Base-by-base conservation (phyloP, 23 tunicate species). In the Clavelina lepadiformis region DNA sequence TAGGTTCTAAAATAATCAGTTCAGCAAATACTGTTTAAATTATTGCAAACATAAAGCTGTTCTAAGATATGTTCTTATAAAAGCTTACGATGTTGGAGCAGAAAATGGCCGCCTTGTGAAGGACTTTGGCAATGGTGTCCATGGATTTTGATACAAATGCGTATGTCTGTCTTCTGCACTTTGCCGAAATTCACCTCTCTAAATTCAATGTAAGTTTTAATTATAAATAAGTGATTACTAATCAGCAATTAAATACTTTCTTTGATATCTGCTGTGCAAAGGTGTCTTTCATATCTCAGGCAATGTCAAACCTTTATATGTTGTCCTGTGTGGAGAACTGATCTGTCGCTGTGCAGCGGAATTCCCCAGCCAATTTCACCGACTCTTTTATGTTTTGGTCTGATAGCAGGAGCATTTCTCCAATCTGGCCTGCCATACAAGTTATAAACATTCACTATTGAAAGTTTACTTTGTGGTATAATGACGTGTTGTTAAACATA, bases 321-420 rank as follows among this genome's bases (percentile, higher is more conserved):
- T 5, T 56, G 55, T 5, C 79, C 67, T 0, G 88, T 64, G 27
- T 74, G 69, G 7, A 76, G 46, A 18, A 67, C 56, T 21, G 68
- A 47, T 31, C 34, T 50, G 50, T 81, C 88, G 3, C 71, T 28
- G 46, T 54, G 57, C 33, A 33, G 44, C 6, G 88, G 79, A 0
- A 81, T 49, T 31, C 88, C 88, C 88, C 88, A 81, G 3, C 88
- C 88, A n/a, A 81, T 65, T 46, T 57, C 79, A 5, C 74, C 79
- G 2, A 81, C 88, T 18, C 88, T 41, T 33, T 55, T 75, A 32
- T 81, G 74, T 33, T 81, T 81, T 35, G 73, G 88, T 24, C 31
- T 25, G 13, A 72, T 35, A 26, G 70, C 34, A 22, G 88, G 88
- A 31, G 88, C 38, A 73, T 81, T 73, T 56, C 59, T 65, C 60